These are phyloP conservation scores for Tachystola acroxantha DNA, from an alignment of 2,888 invertebrate species.

Conservation along the genomic window DNA sequence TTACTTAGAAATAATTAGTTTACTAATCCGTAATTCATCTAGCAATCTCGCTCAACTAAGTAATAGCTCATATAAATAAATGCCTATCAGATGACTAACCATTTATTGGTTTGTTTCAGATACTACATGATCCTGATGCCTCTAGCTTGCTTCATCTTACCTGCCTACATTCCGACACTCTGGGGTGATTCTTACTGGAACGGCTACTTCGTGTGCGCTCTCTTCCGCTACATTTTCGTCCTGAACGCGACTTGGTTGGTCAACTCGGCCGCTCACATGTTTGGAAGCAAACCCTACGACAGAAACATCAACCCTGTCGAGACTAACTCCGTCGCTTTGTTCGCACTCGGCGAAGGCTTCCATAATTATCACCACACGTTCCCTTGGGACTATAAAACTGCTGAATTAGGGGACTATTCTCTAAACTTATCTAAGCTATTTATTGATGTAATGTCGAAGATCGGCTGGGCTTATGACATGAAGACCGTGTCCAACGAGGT, in stretches of 20 bases:
- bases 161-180: conserved; percentile 83
- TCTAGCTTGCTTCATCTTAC: conserved; percentile 85
- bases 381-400: conserved; percentile 91
- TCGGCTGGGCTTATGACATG: conserved; percentile 93
- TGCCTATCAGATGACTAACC: too few relatives aligned
- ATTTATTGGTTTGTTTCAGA: conserved; percentile 58
- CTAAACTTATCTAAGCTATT: conserved; percentile 86
- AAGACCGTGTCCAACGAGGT: conserved; percentile 86
- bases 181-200: conserved; percentile 86
- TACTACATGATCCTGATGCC: conserved; percentile 87
- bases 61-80: too few relatives aligned
- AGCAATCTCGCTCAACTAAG: too few relatives aligned
- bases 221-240: conserved; percentile 86
- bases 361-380: conserved; percentile 93
- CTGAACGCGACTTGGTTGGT: conserved; percentile 94
- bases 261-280: conserved; percentile 92
- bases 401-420: conserved; percentile 84
- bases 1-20: too few relatives aligned
- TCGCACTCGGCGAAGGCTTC: conserved; percentile 88
- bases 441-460: conserved; percentile 86
- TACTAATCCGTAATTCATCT: too few relatives aligned
- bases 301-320: conserved; percentile 85
- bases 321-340: conserved; percentile 80
- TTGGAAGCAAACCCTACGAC: conserved; percentile 86
- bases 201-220: conserved; percentile 82